A percentile compares a stretch with the other conserved stretches of the same genome.
These are phyloP conservation scores for Leptopilina myrica DNA, from an alignment of 2,888 invertebrate genomes.

Conservation along the genomic window DNA sequence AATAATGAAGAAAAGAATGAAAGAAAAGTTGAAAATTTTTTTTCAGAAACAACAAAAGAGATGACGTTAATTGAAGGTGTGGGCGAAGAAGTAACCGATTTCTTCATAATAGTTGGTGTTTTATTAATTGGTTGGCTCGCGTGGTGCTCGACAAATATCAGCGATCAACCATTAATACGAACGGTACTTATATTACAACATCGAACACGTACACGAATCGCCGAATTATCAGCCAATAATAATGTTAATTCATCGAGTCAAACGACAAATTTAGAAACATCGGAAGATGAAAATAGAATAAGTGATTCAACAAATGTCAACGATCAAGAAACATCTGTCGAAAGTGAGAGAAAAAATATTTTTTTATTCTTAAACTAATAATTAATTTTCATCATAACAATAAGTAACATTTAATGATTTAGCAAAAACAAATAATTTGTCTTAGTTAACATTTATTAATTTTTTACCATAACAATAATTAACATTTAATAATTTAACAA, in stretches of 20 bases:
- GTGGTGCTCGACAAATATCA: slow-evolving; percentile 88
- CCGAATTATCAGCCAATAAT: slow-evolving; percentile 68
- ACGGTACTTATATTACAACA: slow-evolving; percentile 84
- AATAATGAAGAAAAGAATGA: no score
- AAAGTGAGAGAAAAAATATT: slow-evolving; percentile 64
- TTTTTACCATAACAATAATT: no score
- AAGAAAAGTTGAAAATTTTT: not conserved
- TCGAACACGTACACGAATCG: slow-evolving; percentile 74
- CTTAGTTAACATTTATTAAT: no score
- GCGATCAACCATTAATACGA: slow-evolving; percentile 82
- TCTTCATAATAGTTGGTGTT: slow-evolving; percentile 81
- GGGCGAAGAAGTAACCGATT: slow-evolving; percentile 89
- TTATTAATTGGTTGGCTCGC: slow-evolving; percentile 81
- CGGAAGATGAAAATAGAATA: slow-evolving; percentile 64
- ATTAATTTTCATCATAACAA: no score
- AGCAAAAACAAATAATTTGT: not conserved
- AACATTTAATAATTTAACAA: no score
- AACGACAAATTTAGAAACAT: slow-evolving; percentile 61
- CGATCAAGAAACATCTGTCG: slow-evolving; percentile 70
- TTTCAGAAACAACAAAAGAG: slow-evolving; percentile 62
- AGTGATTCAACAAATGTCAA: slow-evolving; percentile 57
- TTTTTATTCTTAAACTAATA: no score
- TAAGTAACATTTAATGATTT: no score
- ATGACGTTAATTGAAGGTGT: slow-evolving; percentile 90
- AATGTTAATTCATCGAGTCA: slow-evolving; percentile 2